Percentiles rank a stretch among this genome's conserved stretches.
Conservation (phyloP, 2,797 vertebrate genomes). For the Netta rufina region DNA sequence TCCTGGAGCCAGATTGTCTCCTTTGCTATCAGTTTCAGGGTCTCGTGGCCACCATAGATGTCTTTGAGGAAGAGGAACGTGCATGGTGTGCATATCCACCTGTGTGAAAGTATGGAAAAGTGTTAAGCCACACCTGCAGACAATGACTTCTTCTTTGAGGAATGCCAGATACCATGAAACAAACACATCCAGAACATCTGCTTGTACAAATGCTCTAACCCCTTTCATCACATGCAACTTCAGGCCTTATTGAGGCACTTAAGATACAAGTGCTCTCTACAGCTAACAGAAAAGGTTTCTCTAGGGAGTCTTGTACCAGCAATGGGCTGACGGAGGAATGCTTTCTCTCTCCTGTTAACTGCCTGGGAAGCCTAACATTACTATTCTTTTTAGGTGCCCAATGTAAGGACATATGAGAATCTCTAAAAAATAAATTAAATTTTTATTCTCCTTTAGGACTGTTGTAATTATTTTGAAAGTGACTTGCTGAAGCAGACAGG, state of each 20-base stretch:
- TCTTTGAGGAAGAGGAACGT: not conserved
- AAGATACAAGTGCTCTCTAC: not conserved
- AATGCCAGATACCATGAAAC: not conserved
- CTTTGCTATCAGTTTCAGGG: not conserved
- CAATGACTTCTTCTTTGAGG: not conserved
- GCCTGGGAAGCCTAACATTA: not conserved
- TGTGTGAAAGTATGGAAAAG: accelerated
- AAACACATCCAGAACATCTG: not conserved
- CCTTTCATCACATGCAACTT: not conserved
- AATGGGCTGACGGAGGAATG: not conserved
- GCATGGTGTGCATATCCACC: not conserved
- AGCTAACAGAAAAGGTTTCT: not conserved
- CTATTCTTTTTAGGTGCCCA: not conserved
- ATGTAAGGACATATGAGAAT: not conserved
- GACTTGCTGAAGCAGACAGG: not conserved
- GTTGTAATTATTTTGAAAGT: not conserved
- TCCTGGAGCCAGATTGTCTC: not conserved
- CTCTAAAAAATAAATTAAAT: not conserved
- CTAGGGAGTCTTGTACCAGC: not conserved
- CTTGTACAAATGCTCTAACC: not conserved
- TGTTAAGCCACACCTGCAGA: not conserved
- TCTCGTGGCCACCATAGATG: not conserved
- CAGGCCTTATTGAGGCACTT: not conserved
- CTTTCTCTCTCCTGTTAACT: not conserved
- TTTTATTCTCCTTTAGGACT: not conserved